Conservation (phyloP, 2,113 vertebrate genomes). For the Ancistrus triradiatus region DNA sequence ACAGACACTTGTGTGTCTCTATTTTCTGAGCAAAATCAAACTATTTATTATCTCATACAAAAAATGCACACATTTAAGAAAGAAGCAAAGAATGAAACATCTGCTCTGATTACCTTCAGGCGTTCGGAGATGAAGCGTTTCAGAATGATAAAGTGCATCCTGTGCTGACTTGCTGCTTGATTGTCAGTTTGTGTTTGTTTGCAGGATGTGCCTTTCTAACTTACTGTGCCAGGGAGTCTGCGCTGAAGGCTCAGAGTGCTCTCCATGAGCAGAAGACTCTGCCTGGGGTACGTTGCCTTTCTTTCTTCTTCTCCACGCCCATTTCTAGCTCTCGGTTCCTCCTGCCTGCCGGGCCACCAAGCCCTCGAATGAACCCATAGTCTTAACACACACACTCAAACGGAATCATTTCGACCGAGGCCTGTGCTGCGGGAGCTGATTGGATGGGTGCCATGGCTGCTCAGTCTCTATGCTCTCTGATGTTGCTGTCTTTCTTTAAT, state of each 20-base stretch:
- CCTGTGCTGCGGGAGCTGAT: slow-evolving; percentile 12
- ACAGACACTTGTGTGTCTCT: too few relatives aligned
- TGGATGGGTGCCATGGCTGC: slow-evolving; percentile 18
- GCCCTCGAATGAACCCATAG: slow-evolving; percentile 27
- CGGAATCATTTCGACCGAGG: slow-evolving; percentile 18
- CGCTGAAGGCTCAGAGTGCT: slow-evolving; percentile 96
- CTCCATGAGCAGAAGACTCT: slow-evolving; percentile 97
- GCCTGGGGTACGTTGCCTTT: slow-evolving; percentile 86
- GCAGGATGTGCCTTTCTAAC: slow-evolving; percentile 97
- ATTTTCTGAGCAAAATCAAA: too few relatives aligned
- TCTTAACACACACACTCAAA: slow-evolving; percentile 16
- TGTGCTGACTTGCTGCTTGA: background rate
- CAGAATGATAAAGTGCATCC: slow-evolving; percentile 2
- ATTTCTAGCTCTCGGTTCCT: slow-evolving; percentile 2
- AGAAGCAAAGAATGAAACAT: background rate
- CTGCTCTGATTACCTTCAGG: background rate
- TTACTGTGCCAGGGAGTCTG: slow-evolving; percentile 96
- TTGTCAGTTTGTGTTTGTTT: slow-evolving; percentile 45
- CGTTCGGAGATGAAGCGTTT: slow-evolving; percentile 8
- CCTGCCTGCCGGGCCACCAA: background rate
- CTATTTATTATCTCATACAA: too few relatives aligned
- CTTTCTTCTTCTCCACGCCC: background rate
- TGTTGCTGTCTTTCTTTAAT: slow-evolving; percentile 21
- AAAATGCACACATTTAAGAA: too few relatives aligned
- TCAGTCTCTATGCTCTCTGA: slow-evolving; percentile 22